Conservation (phyloP, 2,888 invertebrate genomes). For the Charanyca ferruginea region DNA sequence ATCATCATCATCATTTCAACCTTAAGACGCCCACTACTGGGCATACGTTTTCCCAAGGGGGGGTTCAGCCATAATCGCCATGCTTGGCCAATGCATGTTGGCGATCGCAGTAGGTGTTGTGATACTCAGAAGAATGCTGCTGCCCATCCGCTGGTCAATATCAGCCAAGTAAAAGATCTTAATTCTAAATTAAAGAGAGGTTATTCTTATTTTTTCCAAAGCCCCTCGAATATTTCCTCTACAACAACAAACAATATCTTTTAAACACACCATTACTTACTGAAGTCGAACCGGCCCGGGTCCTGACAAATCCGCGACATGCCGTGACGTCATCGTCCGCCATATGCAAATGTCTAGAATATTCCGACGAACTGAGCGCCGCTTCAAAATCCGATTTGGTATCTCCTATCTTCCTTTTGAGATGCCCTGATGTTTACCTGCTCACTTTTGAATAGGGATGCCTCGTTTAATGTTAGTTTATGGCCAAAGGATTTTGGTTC, state of each 20-base stretch:
- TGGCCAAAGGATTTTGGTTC: conserved; percentile 46
- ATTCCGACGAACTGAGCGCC: conserved; percentile 64
- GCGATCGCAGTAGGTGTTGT: too few relatives aligned
- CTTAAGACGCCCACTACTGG: too few relatives aligned
- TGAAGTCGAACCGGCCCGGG: conserved; percentile 50
- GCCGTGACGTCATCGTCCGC: conserved; percentile 71
- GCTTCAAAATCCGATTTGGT: conserved; percentile 73
- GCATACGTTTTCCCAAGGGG: too few relatives aligned
- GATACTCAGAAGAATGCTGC: too few relatives aligned
- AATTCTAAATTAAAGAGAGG: too few relatives aligned
- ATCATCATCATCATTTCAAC: too few relatives aligned
- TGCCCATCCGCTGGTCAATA: too few relatives aligned
- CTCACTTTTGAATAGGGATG: conserved; percentile 56
- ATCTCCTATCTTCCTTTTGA: conserved; percentile 69
- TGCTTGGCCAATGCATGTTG: too few relatives aligned
- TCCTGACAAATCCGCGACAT: conserved; percentile 64
- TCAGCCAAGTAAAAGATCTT: too few relatives aligned
- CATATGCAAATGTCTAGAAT: conserved; percentile 70
- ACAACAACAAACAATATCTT: conserved; percentile 48
- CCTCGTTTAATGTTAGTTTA: conserved; percentile 58
- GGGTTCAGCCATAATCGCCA: too few relatives aligned
- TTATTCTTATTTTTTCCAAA: conserved; percentile 14
- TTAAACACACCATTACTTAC: conserved; percentile 55
- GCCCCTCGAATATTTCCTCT: conserved; percentile 24
- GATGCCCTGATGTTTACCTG: conserved; percentile 59